These are phyloP conservation scores for Ceyx margarethae DNA, from an alignment of 2,113 vertebrate genomes.

Conservation along the genomic window DNA sequence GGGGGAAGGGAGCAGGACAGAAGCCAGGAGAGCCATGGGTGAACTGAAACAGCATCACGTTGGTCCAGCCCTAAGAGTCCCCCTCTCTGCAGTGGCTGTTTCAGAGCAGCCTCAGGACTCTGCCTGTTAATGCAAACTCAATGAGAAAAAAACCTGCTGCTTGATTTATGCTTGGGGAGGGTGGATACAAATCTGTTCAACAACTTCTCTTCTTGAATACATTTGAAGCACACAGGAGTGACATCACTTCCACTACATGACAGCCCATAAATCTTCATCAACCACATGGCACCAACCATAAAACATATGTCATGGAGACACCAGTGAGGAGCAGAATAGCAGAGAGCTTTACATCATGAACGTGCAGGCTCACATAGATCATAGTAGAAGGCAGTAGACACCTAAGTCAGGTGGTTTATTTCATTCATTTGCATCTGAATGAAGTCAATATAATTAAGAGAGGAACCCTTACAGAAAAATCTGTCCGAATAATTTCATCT, in stretches of 20 bases:
- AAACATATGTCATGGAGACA: slow-evolving; percentile 26
- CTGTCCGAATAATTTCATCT: background rate
- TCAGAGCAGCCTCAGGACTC: background rate
- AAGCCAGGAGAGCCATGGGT: background rate
- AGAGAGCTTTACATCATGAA: background rate
- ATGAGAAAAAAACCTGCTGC: background rate
- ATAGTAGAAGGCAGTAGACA: background rate
- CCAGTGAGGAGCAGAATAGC: background rate
- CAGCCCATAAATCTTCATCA: slow-evolving; percentile 48
- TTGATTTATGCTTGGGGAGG: background rate
- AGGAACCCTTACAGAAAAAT: background rate
- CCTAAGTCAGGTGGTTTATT: background rate
- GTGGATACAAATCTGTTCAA: background rate
- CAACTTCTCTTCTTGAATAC: slow-evolving; percentile 25
- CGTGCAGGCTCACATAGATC: background rate
- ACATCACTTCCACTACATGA: slow-evolving; percentile 51
- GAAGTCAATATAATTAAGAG: background rate
- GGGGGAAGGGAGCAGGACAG: background rate
- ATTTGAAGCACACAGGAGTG: slow-evolving; percentile 22
- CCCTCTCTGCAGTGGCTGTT: background rate
- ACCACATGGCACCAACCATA: slow-evolving; percentile 11
- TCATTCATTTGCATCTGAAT: slow-evolving; percentile 26
- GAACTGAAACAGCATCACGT: background rate
- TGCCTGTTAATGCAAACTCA: background rate
- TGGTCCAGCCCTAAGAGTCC: background rate